Evolutionary conservation across 2,888 invertebrate genomes (phyloP), one percentile per base, ranked within the genome.

Genomic region (Capitulum mitella): DNA sequence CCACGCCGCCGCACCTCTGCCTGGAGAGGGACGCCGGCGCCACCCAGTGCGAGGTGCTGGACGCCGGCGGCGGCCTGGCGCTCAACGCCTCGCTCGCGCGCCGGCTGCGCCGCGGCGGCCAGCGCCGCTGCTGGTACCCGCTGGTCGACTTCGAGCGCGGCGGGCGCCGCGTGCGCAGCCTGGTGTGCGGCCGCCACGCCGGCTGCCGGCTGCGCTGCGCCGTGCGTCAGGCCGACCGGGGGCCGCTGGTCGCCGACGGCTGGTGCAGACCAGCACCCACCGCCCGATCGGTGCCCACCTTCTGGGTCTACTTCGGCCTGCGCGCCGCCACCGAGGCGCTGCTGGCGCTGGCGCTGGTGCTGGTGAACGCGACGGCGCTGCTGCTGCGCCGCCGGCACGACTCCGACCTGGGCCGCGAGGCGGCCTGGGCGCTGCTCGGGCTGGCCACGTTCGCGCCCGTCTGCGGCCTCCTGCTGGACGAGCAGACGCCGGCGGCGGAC

Each of bases 241-340:
- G 19, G 40, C 70, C 70, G 70, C 70, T 70, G 26, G 37, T 70
- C 70, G 40, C 6, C 26, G n/a, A n/a, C n/a, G n/a, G n/a, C n/a
- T n/a, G n/a, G n/a, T n/a, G n/a, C n/a, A n/a, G n/a, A n/a, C n/a
- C n/a, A n/a, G n/a, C n/a, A n/a, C n/a, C n/a, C n/a, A n/a, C n/a
- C n/a, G n/a, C n/a, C n/a, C n/a, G n/a, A n/a, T n/a, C n/a, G n/a
- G n/a, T n/a, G n/a, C n/a, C n/a, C 19, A 84, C 84, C 2, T 83
- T 84, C 34, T 83, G 83, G 81, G 79, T 82, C 8, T 84, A 84
- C 79, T 81, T 84, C 70, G 78, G 82, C 12, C 40, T 84, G 19
- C 78, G 84, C 51, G 80, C 81, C 8, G 61, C 83, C 34, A 83
- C 83, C 3, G 84, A 84, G 79, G 79, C 83, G 75, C 82, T 83